phyloP scores from a whole-genome alignment of 1,140 invertebrate genomes.

The Sipha flava region DNA sequence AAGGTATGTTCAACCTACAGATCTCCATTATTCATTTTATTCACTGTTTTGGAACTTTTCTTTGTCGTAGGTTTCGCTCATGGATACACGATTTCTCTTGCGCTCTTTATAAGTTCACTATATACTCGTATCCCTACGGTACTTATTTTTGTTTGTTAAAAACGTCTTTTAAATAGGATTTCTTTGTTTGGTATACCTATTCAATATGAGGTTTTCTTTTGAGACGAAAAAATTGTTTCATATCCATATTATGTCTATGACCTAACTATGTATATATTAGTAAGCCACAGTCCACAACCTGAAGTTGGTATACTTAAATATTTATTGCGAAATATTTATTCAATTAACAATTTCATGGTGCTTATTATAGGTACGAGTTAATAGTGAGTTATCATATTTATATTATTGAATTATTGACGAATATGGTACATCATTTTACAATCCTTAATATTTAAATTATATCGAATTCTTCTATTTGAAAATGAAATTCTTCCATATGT shows the following conservation, averaged over 20 bases:
- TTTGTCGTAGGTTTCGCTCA: not conserved
- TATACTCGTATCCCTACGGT: not conserved
- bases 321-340: not conserved
- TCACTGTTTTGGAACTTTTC: slow-evolving; percentile 4
- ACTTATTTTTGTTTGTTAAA: not conserved
- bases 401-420: too few species aligned
- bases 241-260: too few species aligned
- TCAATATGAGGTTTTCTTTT: not conserved
- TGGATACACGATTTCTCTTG: not conserved
- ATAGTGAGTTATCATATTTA: too few species aligned
- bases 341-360: too few species aligned
- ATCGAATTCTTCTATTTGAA: too few species aligned
- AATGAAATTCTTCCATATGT: too few species aligned
- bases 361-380: too few species aligned
- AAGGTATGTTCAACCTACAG: not conserved
- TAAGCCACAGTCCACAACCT: too few species aligned
- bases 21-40: not conserved
- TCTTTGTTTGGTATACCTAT: not conserved
- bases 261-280: too few species aligned
- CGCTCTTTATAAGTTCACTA: not conserved
- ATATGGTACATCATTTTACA: too few species aligned
- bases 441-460: too few species aligned
- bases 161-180: not conserved
- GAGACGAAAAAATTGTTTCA: not conserved
- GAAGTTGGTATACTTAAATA: not conserved